Evolutionary conservation across 2,797 vertebrate species (phyloP), one percentile per base, ranked within the genome.

Genomic region (Selene dorsalis): DNA sequence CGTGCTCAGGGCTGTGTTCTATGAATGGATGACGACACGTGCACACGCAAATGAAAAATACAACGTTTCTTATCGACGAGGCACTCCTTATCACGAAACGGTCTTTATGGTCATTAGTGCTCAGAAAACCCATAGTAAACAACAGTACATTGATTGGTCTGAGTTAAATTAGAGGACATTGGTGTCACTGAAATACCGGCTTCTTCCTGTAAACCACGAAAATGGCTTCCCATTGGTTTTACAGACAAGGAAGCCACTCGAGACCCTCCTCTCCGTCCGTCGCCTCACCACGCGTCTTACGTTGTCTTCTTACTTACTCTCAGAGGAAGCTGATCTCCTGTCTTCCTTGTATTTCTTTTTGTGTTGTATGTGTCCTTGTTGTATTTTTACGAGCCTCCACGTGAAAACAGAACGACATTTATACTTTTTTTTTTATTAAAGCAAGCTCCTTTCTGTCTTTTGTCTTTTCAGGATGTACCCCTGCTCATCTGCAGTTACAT

Each of bases 391-490:
- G 35, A 66, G 38, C 22, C 24, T 41, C n/a, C 7, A 20, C 11
- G 3, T 55, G 20, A 17, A 50, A 12, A 4, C 24, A n/a, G 10
- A 17, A 53, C 39, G 9, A 41, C 4, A 8, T 39, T 1, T 35
- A 47, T 14, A 52, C n/a, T 17, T 4, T 32, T 17, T 4, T 32
- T 56, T 0, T 35, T 59, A 26, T 61, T 75, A 48, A 80, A 43
- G 7, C 24, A 12, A 45, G 0, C 16, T 2, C 32, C 17, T 67
- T 74, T 70, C 4, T 85, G 6, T 67, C 16, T 68, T 60, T 45
- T 78, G 30, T 84, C 35, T 87, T 79, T 94, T 75, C 93, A 96
- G 96, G 91, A 96, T 96, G 96, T 91, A 87, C 91, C 85, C 87
- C 90, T 92, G 91, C 93, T 93, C 92, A 85, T 87, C 91, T 88